A percentile compares a stretch with the other conserved stretches of the same genome.
These are phyloP conservation scores for Eulemur albifrons DNA, from an alignment of 2,797 vertebrate species.

Conservation along the genomic window DNA sequence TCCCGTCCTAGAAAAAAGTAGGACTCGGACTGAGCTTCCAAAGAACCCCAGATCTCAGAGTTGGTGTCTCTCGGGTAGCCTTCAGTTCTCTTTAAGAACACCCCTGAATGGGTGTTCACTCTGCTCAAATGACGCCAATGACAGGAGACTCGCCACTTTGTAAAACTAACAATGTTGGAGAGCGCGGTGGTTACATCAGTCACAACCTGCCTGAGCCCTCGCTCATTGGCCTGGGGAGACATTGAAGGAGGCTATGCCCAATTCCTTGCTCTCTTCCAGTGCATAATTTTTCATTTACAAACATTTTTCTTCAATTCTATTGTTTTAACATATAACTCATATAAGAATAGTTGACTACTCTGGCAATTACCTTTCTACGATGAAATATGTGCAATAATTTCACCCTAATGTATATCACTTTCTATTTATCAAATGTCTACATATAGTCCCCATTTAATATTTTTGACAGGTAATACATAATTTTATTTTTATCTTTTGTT, in stretches of 20 bases:
- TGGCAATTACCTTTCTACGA: neutral
- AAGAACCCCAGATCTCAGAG: neutral
- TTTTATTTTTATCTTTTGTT: slow-evolving; percentile 11
- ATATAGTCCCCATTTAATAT: no score
- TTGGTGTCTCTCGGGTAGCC: neutral
- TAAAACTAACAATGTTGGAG: neutral
- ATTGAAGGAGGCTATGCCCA: neutral
- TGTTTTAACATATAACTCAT: neutral
- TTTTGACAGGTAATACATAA: neutral
- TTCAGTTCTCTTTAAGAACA: neutral
- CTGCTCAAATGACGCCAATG: neutral
- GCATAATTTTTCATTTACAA: neutral
- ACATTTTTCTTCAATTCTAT: neutral
- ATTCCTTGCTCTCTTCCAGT: neutral
- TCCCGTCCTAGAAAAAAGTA: neutral
- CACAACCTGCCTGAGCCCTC: neutral
- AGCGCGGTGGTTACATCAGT: neutral
- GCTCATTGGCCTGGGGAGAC: accelerated
- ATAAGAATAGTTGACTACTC: neutral
- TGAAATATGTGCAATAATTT: neutral
- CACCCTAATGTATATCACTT: neutral
- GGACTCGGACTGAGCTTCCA: neutral
- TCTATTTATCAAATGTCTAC: neutral
- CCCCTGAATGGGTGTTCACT: neutral
- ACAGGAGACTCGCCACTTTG: neutral